Conservation (phyloP, 1,140 invertebrate species). For the Euglossa dilemma region DNA sequence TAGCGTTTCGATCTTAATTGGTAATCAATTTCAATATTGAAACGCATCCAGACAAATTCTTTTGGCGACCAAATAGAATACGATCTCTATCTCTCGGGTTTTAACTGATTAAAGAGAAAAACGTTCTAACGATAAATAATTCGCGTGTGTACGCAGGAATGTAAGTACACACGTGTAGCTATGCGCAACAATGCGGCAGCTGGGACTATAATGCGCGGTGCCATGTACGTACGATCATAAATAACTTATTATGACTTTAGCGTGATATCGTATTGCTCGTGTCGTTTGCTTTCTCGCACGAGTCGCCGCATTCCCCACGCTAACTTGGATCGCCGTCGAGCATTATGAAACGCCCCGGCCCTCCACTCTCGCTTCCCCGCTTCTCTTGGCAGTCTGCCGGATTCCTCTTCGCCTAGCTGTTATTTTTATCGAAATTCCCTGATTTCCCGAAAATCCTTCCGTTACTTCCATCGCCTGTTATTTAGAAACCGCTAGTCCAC, state of each 20-base stretch:
- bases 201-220: not conserved
- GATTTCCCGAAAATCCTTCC: not conserved
- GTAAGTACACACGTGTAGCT: not conserved
- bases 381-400: constrained; percentile 44
- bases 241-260: constrained; percentile 46
- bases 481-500: no score
- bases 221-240: constrained; percentile 17
- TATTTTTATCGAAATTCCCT: constrained; percentile 37
- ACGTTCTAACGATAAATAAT: no score
- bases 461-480: not conserved
- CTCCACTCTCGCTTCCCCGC: not conserved
- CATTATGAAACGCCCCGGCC: constrained; percentile 41
- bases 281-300: constrained; percentile 30
- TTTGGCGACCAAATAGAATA: no score
- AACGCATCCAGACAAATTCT: no score
- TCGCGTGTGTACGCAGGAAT: no score
- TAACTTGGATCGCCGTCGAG: constrained; percentile 31
- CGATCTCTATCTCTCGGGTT: no score
- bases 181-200: not conserved
- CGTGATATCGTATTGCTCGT: constrained; percentile 26
- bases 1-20: no score
- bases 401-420: constrained; percentile 23
- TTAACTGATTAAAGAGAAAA: not conserved
- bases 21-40: no score
- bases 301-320: constrained; percentile 9